Base-by-base conservation (phyloP, 2,113 vertebrate genomes). In the Nycticebus coucang region DNA sequence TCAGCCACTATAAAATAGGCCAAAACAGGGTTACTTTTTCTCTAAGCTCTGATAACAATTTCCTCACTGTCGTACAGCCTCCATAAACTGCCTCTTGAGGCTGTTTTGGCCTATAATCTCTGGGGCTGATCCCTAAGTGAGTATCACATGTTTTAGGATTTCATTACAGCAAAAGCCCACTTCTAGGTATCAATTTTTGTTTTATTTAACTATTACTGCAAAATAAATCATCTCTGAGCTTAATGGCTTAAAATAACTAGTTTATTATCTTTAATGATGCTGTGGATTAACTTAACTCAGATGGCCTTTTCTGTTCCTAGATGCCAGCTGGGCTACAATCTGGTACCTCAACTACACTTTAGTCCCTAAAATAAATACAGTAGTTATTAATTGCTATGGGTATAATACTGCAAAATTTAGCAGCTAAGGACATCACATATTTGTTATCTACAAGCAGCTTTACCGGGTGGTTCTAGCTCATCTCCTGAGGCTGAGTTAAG, bases 331-430 rank as follows among this genome's bases (percentile, higher is more conserved):
- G 28, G 37, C 4, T 62, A 3, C 0, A 81, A 35, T 24, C 33
- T 71, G 4, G 22, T 7, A 3, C 1, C 5, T 71, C 19, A 74
- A 57, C 2, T 85, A 37, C 71, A 85, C 12, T 57, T 64, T 28
- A 93, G 72, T 87, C 24, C 4, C 50, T 41, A 78, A 33, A 6
- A 50, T 82, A 24, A 12, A 19, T 68, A 28, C 7, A 37, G 45
- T 89, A 28, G 2, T 81, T 80, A n/a, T 64, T 59, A 92, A 71
- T 41, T 84, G 8, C 41, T 85, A 22, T 68, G 1, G 45, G 7
- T 78, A 87, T 82, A 37, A 33, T 35, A 95, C 62, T 87, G 37
- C 10, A 95, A 96, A 72, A 93, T 12, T 45, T 57, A 87, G 18
- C 7, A 66, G 7, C 37, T 57, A 62, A 62, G 87, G 18, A 15